A percentile compares a stretch with the other conserved stretches of the same genome.
phyloP scores from a whole-genome alignment of 1,140 invertebrate genomes.

The Drosophila santomea region DNA sequence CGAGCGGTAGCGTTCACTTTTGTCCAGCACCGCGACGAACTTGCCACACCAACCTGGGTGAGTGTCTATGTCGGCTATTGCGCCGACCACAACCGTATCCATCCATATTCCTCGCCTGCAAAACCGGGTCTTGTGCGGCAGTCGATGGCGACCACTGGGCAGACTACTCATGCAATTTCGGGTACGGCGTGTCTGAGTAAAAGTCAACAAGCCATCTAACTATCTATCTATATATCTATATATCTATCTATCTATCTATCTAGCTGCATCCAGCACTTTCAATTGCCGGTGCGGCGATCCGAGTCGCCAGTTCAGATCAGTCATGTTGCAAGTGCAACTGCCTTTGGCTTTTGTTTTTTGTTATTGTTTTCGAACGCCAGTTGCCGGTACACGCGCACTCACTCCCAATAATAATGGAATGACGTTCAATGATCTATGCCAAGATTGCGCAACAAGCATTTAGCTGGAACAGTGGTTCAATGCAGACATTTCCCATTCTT shows the following conservation, averaged over 20 bases:
- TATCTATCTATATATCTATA: too few species aligned
- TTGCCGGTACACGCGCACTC: constrained; percentile 23
- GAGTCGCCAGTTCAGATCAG: constrained; percentile 30
- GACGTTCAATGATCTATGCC: constrained; percentile 35
- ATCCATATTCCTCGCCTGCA: neutral
- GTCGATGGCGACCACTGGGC: constrained; percentile 34
- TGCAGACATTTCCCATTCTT: neutral
- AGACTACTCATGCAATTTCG: constrained; percentile 25
- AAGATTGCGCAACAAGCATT: constrained; percentile 51
- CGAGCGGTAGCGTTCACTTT: constrained; percentile 68
- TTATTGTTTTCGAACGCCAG: constrained; percentile 35
- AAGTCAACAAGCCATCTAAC: constrained; percentile 56
- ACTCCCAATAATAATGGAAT: too few species aligned
- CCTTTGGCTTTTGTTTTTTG: constrained; percentile 32
- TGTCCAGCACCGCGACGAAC: constrained; percentile 61
- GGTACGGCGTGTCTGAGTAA: constrained; percentile 48
- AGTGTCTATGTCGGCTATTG: constrained; percentile 73
- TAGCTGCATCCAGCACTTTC: constrained; percentile 47
- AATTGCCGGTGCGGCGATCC: constrained; percentile 36
- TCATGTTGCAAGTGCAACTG: constrained; percentile 79
- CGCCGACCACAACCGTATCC: neutral
- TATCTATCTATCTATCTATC: constrained; percentile 14
- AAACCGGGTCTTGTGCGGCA: constrained; percentile 1
- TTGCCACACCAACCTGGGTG: constrained; percentile 69
- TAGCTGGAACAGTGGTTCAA: constrained; percentile 27